Evolutionary conservation across 2,797 vertebrate species (phyloP), one percentile per base, ranked within the genome.

Genomic region (Helostoma temminkii): DNA sequence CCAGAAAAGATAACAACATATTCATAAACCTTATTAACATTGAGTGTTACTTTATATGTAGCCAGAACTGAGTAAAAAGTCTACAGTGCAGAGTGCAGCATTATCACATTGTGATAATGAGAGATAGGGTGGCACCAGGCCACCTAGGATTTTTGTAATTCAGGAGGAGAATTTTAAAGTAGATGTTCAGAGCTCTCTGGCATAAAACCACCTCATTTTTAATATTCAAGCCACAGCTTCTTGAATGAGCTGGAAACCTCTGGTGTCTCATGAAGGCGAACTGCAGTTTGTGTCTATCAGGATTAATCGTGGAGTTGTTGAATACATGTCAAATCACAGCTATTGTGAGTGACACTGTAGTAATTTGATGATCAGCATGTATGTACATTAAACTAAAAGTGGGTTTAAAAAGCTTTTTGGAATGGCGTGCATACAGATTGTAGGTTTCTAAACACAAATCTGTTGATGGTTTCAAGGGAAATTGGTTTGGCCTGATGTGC

Each of bases 191-290:
- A 30, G 57, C 63, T 9, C 28, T 50, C 66, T 37, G 58, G 21
- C 12, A 75, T 73, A 55, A 63, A 60, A 83, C 63, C 61, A 56
- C 58, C 28, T 14, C 1, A 18, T 47, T 46, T 56, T 74, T 71
- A 72, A 68, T 62, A 66, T 77, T 74, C 71, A 39, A 46, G 39
- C 53, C 42, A 3, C 67, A 24, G 67, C 18, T 0, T 52, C 66
- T 19, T 22, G 14, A 60, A 53, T 8, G 14, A 42, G 48, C 43
- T 5, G 53, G 37, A 49, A 6, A 46, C 43, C 57, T 72, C 39
- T 32, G 16, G 57, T 48, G 59, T 37, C 42, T 58, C 56, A 9
- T 19, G 26, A 22, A 63, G 45, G 5, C 12, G 4, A 56, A n/a
- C 30, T 47, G 39, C 36, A 24, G 15, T n/a, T 42, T 42, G n/a